Percentiles rank a stretch among this genome's conserved stretches.
Evolutionary conservation across 2,113 vertebrate genomes (phyloP).

Genomic region (Prinia subflava): DNA sequence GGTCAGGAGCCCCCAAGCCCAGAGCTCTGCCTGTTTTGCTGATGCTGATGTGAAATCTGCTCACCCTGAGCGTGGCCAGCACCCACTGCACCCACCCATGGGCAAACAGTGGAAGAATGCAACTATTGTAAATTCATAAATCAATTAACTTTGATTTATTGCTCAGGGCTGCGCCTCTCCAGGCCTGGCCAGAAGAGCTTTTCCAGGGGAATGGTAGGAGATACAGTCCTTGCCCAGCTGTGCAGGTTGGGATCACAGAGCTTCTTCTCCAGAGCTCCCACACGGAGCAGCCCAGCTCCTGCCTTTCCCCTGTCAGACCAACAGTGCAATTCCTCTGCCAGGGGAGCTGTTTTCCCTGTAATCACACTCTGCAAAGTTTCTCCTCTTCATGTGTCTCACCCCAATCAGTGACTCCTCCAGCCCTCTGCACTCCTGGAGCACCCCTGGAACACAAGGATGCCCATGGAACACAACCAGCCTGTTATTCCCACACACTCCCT

Average conservation of each 20-base stretch:
- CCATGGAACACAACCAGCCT: background rate
- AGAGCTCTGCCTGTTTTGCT: background rate
- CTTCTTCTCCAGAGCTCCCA: background rate
- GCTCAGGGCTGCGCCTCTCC: background rate
- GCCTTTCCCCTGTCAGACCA: background rate
- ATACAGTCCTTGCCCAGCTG: no score
- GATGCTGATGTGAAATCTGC: background rate
- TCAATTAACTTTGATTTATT: background rate
- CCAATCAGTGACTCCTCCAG: background rate
- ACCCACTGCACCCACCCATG: background rate
- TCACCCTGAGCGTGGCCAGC: background rate
- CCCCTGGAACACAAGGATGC: background rate
- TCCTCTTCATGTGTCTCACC: background rate
- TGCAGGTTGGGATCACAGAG: background rate
- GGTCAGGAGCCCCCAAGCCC: background rate
- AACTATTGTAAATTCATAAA: background rate
- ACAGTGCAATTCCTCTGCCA: background rate
- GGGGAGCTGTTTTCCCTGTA: background rate
- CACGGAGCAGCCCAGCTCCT: fast-evolving
- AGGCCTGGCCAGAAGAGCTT: background rate
- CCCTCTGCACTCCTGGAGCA: background rate
- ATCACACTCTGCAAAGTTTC: background rate
- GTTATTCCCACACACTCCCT: background rate
- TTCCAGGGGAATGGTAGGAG: background rate
- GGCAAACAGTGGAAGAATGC: background rate